Evolutionary conservation across 2,113 vertebrate genomes (phyloP), one percentile per base, ranked within the genome.

Genomic region (Psilopsiagon aymara): DNA sequence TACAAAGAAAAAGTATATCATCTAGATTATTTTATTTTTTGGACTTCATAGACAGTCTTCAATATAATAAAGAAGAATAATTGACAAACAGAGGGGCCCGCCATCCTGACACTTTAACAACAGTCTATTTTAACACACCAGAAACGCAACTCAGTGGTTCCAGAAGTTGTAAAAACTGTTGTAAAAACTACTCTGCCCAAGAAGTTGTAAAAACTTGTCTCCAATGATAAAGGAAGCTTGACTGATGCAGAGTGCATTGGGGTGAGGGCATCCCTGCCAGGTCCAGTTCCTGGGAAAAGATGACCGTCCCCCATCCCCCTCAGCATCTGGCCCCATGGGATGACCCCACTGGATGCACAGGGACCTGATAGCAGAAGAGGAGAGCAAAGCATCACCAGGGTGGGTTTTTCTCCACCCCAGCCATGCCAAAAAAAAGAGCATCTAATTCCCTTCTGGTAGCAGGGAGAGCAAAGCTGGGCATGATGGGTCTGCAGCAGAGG

Each of bases 61-160:
- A 25, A 43, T 62, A 37, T 8, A 55, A 95, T 59, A 82, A 96
- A 94, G 91, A 88, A 53, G 86, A 90, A 52, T 51, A 87, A 96
- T 51, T 94, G 83, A 75, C 67, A 82, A 27, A 24, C 68, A 35
- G 24, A 59, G 69, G 29, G 59, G 93, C 33, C 31, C 11, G 8
- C 59, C 59, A 57, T 21, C 35, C 68, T 88, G 89, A 82, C 47
- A 57, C 27, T 86, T 95, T 92, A 91, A 85, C 0, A 5, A 33
- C 46, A 92, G 76, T 59, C 82, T 86, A 79, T 92, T 96, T 86
- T 71, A 76, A 92, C 90, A 84, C 59, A 70, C 33, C 55, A 71
- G 59, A 91, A 68, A 60, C 80, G 55, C 79, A 91, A 85, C 47
- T 96, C 95, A 69, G 95, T 11, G 5, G 8, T 80, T 75, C 51